Evolutionary conservation across 2,113 vertebrate genomes (phyloP), one percentile per base, ranked within the genome.

Genomic region (Equus quagga): DNA sequence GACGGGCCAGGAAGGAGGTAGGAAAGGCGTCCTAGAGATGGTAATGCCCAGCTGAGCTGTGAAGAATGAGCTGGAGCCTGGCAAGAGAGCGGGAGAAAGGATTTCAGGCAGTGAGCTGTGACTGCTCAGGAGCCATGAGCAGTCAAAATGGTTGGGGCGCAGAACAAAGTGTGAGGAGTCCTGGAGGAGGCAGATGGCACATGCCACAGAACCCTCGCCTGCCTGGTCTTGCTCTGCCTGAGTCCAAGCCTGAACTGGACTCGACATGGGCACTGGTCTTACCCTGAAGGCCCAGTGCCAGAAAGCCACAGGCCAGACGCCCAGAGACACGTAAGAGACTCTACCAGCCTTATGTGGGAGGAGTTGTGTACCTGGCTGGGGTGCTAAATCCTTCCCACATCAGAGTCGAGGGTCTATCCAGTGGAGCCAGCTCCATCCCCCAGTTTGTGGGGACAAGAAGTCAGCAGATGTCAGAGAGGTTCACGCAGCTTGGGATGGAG

Each of bases 341-440:
- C 8, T 19, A 28, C 8, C 2, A 4, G 12, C 65, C 28, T 31
- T 19, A 14, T 4, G 2, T 36, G 67, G 23, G 33, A 41, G 36
- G 23, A 76, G 10, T 8, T 12, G 1, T 11, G 23, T n/a, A 23
- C 14, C 23, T 26, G n/a, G 9, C 10, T 62, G 6, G 6, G 6
- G 15, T 21, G 23, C 36, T 58, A 21, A 65, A 41, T 23, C 46
- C 36, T 46, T 28, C 28, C n/a, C 51, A 11, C 6, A 13, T 82
- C 75, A n/a, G 19, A 33, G 10, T 21, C 6, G 3, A 24, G 24
- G 1, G 8, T 83, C 21, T 2, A 1, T 0, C 36, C 13, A 0
- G 60, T 31, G 17, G 10, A 51, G 31, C 14, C 10, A 8, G 10
- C 18, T 62, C n/a, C 67, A 17, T 4, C 9, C 41, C 24, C 60